A percentile compares a stretch with the other conserved stretches of the same genome.
phyloP scores from a whole-genome alignment of 2,888 invertebrate species.

The Drosophila kambysellisi region DNA sequence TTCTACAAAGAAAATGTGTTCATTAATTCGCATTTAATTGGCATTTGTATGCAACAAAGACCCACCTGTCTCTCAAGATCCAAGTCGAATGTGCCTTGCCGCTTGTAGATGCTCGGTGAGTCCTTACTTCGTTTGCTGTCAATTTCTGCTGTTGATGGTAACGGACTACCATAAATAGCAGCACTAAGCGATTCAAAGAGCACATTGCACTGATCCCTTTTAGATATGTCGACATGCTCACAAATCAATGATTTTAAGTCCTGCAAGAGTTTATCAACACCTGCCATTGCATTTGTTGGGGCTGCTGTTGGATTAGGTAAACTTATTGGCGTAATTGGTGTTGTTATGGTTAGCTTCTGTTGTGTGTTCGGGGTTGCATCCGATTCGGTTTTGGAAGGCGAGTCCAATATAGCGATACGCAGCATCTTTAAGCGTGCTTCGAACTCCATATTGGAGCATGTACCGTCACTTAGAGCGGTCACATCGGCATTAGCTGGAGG shows the following conservation, averaged over 20 bases:
- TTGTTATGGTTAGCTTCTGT: background rate
- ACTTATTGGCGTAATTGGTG: background rate
- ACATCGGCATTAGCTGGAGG: background rate
- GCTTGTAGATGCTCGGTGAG: slow-evolving; percentile 43
- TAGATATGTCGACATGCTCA: slow-evolving; percentile 44
- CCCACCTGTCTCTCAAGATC: slow-evolving; percentile 52
- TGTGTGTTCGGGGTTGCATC: background rate
- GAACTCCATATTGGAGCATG: slow-evolving; percentile 52
- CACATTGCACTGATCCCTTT: slow-evolving; percentile 41
- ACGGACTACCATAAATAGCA: background rate
- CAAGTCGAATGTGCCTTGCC: slow-evolving; percentile 65
- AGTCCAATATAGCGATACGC: slow-evolving; percentile 54
- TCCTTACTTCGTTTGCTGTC: background rate
- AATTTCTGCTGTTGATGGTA: background rate
- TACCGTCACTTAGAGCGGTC: slow-evolving; percentile 26
- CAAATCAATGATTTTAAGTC: slow-evolving; percentile 38
- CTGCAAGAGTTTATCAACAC: slow-evolving; percentile 35
- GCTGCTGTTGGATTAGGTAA: background rate
- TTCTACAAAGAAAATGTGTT: slow-evolving; percentile 26
- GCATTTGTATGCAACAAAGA: background rate
- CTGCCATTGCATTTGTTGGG: background rate
- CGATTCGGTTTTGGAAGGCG: slow-evolving; percentile 10
- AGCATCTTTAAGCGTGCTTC: slow-evolving; percentile 59
- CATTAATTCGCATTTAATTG: background rate
- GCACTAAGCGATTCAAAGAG: slow-evolving; percentile 36